Base-by-base conservation (phyloP, 2,113 vertebrate species). In the Sprattus sprattus region DNA sequence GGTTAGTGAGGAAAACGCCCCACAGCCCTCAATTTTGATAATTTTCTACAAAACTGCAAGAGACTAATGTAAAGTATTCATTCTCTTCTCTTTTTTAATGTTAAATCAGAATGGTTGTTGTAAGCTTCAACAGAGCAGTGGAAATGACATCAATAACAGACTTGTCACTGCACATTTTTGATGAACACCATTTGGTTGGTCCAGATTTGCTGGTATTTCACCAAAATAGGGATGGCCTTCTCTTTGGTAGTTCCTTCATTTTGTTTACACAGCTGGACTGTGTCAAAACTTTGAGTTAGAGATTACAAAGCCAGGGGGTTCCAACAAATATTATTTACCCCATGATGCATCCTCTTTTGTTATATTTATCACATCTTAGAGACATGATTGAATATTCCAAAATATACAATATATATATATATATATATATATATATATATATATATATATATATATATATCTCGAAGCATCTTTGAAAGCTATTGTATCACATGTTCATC, bases 161-260 rank as follows among this genome's bases (percentile, higher is more conserved):
- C n/a, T 67, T n/a, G n/a, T 67, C 64, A 67, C n/a, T 28, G 64
- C 64, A 67, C 64, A 28, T 67, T 28, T 67, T 10, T 28, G 7
- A 67, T 67, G 28, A 28, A 28, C 64, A 67, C n/a, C 64, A 67
- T 67, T 67, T 28, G 64, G 22, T 9, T 67, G 64, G n/a, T 1
- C 64, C n/a, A 67, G n/a, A 67, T 67, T 67, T 67, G 64, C 6
- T 67, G 64, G 64, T 10, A 28, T 67, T 28, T 67, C 6, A 10
- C n/a, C 64, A 67, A 25, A 9, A 67, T 28, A 67, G n/a, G n/a
- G 64, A 67, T 25, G 64, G 64, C n/a, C 64, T 11, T 1, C 64
- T 15, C 64, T 67, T 67, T n/a, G 57, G 57, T n/a, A 64, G 57
- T 64, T 67, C 13, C 64, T 67, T 67, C n/a, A 67, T 67, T 57